Evolutionary conservation across 2,888 invertebrate genomes (phyloP).

Genomic region (Ceraclea dissimilis): DNA sequence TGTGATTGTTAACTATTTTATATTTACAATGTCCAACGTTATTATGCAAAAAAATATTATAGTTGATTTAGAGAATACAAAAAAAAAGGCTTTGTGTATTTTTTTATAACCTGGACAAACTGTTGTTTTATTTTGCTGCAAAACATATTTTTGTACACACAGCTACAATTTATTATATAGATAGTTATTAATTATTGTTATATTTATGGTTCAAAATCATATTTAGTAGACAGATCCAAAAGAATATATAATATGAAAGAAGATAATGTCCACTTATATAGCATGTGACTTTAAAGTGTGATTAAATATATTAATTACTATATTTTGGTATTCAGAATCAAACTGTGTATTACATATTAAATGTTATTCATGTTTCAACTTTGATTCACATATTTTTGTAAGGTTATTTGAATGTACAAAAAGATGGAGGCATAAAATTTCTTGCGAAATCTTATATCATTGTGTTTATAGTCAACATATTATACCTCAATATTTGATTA

Average conservation of each 20-base stretch:
- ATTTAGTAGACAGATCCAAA: background rate
- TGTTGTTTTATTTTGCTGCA: too few relatives aligned
- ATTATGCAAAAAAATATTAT: slow-evolving; percentile 9
- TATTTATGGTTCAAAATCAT: slow-evolving; percentile 4
- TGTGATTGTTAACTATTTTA: slow-evolving; percentile 21
- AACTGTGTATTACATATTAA: background rate
- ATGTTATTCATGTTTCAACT: slow-evolving; percentile 9
- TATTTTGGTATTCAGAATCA: slow-evolving; percentile 9
- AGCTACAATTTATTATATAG: too few relatives aligned
- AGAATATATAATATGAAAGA: background rate
- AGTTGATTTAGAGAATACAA: slow-evolving; percentile 8
- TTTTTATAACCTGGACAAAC: background rate
- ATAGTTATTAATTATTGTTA: slow-evolving; percentile 4
- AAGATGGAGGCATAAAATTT: slow-evolving; percentile 14
- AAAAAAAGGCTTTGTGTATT: slow-evolving; percentile 13
- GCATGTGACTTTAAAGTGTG: slow-evolving; percentile 5
- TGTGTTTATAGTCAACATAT: background rate
- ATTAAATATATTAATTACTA: slow-evolving; percentile 3
- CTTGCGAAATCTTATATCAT: slow-evolving; percentile 2
- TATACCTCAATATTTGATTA: too few relatives aligned
- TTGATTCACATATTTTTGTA: slow-evolving; percentile 17
- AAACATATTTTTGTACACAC: slow-evolving; percentile 1
- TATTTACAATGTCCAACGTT: slow-evolving; percentile 18
- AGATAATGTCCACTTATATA: slow-evolving; percentile 3
- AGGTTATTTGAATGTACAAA: slow-evolving; percentile 14